phyloP scores from a whole-genome alignment of 2,113 vertebrate genomes.

The Mastomys natalensis region DNA sequence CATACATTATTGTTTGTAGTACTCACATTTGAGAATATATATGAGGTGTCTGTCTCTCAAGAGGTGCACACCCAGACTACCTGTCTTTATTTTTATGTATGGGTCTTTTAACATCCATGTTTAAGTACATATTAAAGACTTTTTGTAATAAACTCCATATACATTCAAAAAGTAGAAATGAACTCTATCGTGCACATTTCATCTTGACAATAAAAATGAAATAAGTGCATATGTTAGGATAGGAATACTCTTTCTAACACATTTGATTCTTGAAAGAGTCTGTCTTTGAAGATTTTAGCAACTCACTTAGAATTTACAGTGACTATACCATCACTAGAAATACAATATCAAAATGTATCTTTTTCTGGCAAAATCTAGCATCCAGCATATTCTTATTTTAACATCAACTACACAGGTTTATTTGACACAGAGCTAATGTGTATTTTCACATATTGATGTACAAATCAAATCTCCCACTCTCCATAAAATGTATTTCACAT shows the following conservation, averaged over 20 bases:
- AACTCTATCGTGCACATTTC: neutral
- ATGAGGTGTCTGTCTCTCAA: neutral
- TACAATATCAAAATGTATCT: neutral
- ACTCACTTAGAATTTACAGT: neutral
- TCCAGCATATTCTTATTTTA: constrained; percentile 1
- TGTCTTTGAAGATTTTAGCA: constrained; percentile 22
- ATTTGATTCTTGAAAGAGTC: constrained; percentile 35
- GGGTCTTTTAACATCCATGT: neutral
- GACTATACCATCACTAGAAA: neutral
- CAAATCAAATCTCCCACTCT: neutral
- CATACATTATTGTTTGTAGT: neutral
- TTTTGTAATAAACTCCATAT: neutral
- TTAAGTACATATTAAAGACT: neutral
- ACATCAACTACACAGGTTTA: constrained; percentile 25
- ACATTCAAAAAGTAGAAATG: neutral
- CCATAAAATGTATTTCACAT: constrained; percentile 8
- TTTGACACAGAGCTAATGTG: neutral
- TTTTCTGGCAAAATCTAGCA: neutral
- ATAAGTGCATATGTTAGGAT: neutral
- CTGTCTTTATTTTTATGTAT: neutral
- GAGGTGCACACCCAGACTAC: neutral
- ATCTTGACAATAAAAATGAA: neutral
- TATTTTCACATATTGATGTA: neutral
- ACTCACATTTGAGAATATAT: constrained; percentile 5
- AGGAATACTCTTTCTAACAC: neutral